These are phyloP conservation scores for Opisthograptis luteolata DNA, from an alignment of 2,888 invertebrate genomes.

Conservation along the genomic window DNA sequence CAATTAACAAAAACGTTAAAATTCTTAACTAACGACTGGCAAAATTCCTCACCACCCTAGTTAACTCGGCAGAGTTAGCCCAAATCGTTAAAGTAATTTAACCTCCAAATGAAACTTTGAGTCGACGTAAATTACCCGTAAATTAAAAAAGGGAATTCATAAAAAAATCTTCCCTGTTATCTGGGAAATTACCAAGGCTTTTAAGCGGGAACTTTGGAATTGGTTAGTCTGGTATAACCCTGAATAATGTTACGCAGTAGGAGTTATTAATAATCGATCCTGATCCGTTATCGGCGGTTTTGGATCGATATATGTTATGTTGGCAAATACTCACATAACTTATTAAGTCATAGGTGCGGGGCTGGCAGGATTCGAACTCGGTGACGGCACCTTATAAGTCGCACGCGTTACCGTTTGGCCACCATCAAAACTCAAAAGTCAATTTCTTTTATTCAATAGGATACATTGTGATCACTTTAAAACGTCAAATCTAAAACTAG, in stretches of 20 bases:
- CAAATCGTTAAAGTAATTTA: constrained; percentile 60
- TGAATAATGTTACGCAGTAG: constrained; percentile 35
- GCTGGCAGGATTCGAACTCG: too few species aligned
- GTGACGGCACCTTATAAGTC: too few species aligned
- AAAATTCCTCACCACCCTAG: constrained; percentile 42
- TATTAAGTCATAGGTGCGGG: too few species aligned
- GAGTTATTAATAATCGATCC: not conserved
- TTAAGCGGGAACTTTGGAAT: constrained; percentile 46
- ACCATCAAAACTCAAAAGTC: too few species aligned
- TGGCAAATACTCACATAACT: too few species aligned
- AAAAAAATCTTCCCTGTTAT: constrained; percentile 46
- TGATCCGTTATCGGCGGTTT: too few species aligned
- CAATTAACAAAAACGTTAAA: constrained; percentile 39
- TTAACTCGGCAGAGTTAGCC: constrained; percentile 51
- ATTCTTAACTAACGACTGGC: constrained; percentile 45
- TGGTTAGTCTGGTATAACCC: constrained; percentile 36
- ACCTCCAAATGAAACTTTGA: constrained; percentile 57
- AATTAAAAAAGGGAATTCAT: constrained; percentile 56
- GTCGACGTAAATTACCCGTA: constrained; percentile 52
- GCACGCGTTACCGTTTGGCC: too few species aligned
- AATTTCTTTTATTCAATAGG: too few species aligned
- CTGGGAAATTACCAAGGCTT: constrained; percentile 44
- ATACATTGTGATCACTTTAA: too few species aligned
- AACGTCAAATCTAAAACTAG: too few species aligned
- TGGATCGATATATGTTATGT: too few species aligned